phyloP scores from a whole-genome alignment of 1,140 invertebrate species.

The Drosophila sproati region DNA sequence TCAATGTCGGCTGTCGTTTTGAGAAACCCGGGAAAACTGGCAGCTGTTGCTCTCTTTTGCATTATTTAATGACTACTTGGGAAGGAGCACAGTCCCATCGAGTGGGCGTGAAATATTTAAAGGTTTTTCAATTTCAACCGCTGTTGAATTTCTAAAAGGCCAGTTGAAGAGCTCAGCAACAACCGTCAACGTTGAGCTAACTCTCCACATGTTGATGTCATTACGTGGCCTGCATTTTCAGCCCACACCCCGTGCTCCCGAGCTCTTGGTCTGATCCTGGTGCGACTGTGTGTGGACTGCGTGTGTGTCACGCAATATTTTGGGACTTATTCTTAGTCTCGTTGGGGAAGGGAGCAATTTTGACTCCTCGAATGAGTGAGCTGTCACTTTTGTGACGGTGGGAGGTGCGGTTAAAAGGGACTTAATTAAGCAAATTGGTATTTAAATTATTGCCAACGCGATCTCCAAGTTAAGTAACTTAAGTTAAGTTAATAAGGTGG shows the following conservation, averaged over 20 bases:
- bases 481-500: slow-evolving; percentile 53
- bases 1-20: slow-evolving; percentile 51
- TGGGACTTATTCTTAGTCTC: slow-evolving; percentile 39
- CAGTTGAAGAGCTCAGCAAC: not conserved
- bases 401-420: slow-evolving; percentile 61
- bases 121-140: slow-evolving; percentile 25
- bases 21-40: slow-evolving; percentile 28
- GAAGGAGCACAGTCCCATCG: slow-evolving; percentile 17
- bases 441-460: slow-evolving; percentile 67
- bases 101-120: slow-evolving; percentile 39
- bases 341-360: slow-evolving; percentile 2
- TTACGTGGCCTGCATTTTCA: slow-evolving; percentile 57
- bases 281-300: not conserved
- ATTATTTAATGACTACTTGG: slow-evolving; percentile 57
- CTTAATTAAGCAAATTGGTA: slow-evolving; percentile 80
- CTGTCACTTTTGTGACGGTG: slow-evolving; percentile 41
- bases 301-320: slow-evolving; percentile 75
- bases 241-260: slow-evolving; percentile 12
- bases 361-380: slow-evolving; percentile 49
- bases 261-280: not conserved
- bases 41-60: slow-evolving; percentile 53
- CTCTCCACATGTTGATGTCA: slow-evolving; percentile 78
- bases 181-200: slow-evolving; percentile 45
- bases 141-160: too few species aligned
- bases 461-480: slow-evolving; percentile 23